Base-by-base conservation (phyloP, 2,113 vertebrate genomes). In the Grammatotria lemairii region DNA sequence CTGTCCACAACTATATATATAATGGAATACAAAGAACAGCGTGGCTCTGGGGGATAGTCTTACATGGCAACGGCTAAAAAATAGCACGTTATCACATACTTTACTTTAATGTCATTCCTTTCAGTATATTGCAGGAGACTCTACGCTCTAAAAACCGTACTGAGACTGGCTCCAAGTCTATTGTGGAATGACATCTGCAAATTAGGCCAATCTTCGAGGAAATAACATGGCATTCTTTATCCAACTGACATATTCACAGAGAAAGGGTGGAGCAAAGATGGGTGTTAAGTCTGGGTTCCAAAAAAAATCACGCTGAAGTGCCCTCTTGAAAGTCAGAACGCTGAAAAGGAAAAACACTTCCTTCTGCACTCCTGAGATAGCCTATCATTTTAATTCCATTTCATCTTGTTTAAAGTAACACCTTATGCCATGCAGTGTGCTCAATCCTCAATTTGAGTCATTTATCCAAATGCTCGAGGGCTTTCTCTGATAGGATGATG, bases 331-430 rank as follows among this genome's bases (percentile, higher is more conserved):
- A 89, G 42, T 26, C 53, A 2, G 19, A 31, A 31, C 5, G 19
- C 38, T 80, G 65, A 82, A 85, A 85, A 51, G 54, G 28, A 81
- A 84, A 81, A 45, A 5, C 55, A 68, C 81, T 65, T 57, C 82
- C 31, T 9, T 16, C 38, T 17, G 65, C 68, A 31, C 86, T 42
- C 82, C 55, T 40, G 84, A 86, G 88, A 85, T 55, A 75, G 54
- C 16, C 42, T 55, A 78, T 90, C 84, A 81, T 81, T 87, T 87
- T 84, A 93, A 88, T 87, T 84, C 75, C 49, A 80, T 85, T 87
- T 68, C 73, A 57, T 91, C 82, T 51, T 42, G 49, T 81, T 87
- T 84, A 84, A 85, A 87, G 73, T 81, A 47, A 12, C 73, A 23
- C 86, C 68, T 79, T 49, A 38, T 79, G 73, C 55, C 78, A 80